Conservation (phyloP, 2,888 invertebrate genomes). For the Cantharis flavilabris region DNA sequence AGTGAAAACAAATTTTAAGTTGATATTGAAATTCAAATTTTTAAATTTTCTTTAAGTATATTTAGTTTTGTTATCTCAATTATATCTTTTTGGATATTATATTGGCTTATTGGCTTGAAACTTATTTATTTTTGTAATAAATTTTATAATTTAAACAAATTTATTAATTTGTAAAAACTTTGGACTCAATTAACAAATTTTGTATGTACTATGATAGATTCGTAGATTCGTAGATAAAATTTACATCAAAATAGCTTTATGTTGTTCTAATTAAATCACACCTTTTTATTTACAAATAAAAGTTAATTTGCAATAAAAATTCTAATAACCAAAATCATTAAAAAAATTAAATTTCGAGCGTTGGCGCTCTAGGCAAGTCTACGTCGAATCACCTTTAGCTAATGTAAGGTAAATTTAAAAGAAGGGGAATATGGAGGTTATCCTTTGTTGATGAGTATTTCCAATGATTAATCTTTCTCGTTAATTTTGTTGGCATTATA, state of each 20-base stretch:
- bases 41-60: background rate
- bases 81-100: too few species aligned
- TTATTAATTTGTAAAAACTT: background rate
- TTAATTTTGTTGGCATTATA: background rate
- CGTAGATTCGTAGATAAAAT: too few species aligned
- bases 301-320: background rate
- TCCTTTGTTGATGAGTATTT: background rate
- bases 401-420: background rate
- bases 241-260: too few species aligned
- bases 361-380: background rate
- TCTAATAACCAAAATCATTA: too few species aligned
- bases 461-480: background rate
- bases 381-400: background rate
- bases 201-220: too few species aligned
- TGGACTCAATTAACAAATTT: background rate
- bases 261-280: background rate
- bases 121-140: too few species aligned
- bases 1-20: background rate
- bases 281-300: background rate
- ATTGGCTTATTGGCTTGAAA: too few species aligned
- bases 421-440: background rate
- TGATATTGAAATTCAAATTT: background rate
- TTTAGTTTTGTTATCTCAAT: background rate
- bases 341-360: too few species aligned
- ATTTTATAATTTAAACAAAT: background rate